Conservation (phyloP, 1,140 invertebrate genomes). For the Magallana ariakensis region DNA sequence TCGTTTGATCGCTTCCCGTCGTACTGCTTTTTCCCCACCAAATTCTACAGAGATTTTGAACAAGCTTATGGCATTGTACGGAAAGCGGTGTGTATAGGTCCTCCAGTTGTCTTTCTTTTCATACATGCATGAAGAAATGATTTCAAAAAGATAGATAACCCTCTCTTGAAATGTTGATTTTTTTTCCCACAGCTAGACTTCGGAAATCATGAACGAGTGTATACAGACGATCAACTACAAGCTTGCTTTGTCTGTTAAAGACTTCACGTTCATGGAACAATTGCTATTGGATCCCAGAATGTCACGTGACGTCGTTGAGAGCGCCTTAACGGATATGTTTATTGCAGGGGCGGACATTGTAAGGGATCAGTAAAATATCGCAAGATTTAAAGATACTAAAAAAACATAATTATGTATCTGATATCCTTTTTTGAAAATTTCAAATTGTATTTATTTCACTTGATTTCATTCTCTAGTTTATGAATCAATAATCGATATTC, state of each 20-base stretch:
- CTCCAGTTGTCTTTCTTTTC: not conserved
- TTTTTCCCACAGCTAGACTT: constrained; percentile 27
- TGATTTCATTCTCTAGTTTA: too few relatives aligned
- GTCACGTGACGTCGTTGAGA: constrained; percentile 6
- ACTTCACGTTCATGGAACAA: constrained; percentile 20
- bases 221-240: not conserved
- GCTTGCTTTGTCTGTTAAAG: not conserved
- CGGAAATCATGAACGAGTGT: not conserved
- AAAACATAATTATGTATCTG: too few relatives aligned
- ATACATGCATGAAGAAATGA: too few relatives aligned
- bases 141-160: too few relatives aligned
- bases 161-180: not conserved
- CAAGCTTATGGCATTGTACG: constrained; percentile 29
- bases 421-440: too few relatives aligned
- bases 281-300: constrained; percentile 28
- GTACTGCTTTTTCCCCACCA: constrained; percentile 35
- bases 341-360: constrained; percentile 30
- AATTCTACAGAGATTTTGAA: constrained; percentile 44
- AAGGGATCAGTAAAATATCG: not conserved
- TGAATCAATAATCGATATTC: too few relatives aligned
- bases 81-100: not conserved
- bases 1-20: constrained; percentile 35
- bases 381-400: too few relatives aligned
- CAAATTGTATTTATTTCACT: too few relatives aligned
- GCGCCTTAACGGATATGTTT: constrained; percentile 30